These are phyloP conservation scores for Rhodinocichla rosea DNA, from an alignment of 2,113 vertebrate genomes.

Conservation along the genomic window DNA sequence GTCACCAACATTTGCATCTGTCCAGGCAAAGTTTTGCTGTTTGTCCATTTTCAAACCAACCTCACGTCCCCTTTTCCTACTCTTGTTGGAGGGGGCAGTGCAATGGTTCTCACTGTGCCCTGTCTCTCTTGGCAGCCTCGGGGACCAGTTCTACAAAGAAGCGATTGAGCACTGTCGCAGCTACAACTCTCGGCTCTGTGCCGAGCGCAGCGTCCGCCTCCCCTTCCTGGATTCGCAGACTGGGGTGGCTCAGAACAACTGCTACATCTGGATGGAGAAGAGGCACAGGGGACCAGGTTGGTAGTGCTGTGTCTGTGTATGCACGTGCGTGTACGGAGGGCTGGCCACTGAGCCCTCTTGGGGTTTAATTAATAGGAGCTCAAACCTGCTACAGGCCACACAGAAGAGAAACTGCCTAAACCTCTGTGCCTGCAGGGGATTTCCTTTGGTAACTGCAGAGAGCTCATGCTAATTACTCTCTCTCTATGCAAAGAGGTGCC, in stretches of 20 bases:
- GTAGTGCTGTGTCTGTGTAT: not conserved
- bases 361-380: constrained; percentile 51
- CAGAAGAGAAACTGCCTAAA: constrained; percentile 47
- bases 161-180: constrained; percentile 97
- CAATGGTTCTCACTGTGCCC: not conserved
- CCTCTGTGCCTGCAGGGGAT: constrained; percentile 34
- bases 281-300: constrained; percentile 93
- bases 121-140: constrained; percentile 76
- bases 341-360: not conserved
- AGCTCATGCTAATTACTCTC: constrained; percentile 33
- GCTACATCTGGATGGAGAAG: constrained; percentile 99
- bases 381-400: constrained; percentile 24
- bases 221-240: constrained; percentile 97
- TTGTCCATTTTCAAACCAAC: not conserved
- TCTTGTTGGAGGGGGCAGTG: not conserved
- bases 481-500: not conserved
- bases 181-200: constrained; percentile 94
- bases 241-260: constrained; percentile 97
- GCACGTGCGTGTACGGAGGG: not conserved
- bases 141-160: constrained; percentile 98
- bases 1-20: not conserved
- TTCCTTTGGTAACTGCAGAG: constrained; percentile 41
- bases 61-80: not conserved
- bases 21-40: not conserved
- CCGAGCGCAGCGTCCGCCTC: constrained; percentile 93